phyloP scores from a whole-genome alignment of 2,888 invertebrate species.

The Drosophila kokeensis region DNA sequence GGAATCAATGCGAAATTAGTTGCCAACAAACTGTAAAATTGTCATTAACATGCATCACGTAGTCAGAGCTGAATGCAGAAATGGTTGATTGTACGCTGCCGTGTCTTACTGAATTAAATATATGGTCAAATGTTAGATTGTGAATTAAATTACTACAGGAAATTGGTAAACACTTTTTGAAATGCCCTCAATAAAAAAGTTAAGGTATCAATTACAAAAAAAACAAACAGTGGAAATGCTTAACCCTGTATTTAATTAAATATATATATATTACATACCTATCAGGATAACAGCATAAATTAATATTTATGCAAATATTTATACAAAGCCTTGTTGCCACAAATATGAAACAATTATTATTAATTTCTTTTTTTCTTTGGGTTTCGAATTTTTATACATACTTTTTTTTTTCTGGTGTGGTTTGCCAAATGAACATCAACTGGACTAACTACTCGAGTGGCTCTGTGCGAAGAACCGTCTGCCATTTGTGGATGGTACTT shows the following conservation, averaged over 20 bases:
- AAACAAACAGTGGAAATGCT: not conserved
- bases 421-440: conserved; percentile 28
- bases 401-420: not conserved
- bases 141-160: not conserved
- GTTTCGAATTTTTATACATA: not conserved
- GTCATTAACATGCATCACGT: conserved; percentile 31
- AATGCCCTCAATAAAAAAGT: not conserved
- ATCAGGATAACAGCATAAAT: not conserved
- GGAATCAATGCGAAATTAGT: conserved; percentile 72
- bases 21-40: conserved; percentile 58
- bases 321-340: not conserved
- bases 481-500: conserved; percentile 47
- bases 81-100: not conserved
- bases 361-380: conserved; percentile 1
- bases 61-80: not conserved
- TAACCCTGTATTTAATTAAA: not conserved
- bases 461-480: conserved; percentile 30
- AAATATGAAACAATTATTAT: not conserved
- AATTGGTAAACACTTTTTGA: not conserved
- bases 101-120: not conserved
- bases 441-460: conserved; percentile 14
- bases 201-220: not conserved
- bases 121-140: not conserved
- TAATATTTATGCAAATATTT: conserved; percentile 11
- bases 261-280: not conserved